Conservation (phyloP, 2,113 vertebrate species). For the Haliaeetus leucogaster region DNA sequence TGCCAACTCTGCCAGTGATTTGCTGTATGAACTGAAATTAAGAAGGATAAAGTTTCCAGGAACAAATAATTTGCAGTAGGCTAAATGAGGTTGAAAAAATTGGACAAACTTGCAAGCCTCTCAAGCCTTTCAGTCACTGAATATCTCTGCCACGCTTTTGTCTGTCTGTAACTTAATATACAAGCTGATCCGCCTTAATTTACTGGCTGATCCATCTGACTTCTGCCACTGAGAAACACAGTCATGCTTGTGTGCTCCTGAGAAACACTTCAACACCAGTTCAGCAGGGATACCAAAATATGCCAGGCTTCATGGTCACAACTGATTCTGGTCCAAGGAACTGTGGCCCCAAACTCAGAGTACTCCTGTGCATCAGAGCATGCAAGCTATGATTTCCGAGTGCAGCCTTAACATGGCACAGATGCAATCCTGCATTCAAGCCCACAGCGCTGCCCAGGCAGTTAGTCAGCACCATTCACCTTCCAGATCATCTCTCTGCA, state of each 20-base stretch:
- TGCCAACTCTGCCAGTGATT: background rate
- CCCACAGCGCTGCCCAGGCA: background rate
- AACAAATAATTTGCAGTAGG: background rate
- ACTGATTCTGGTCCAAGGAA: background rate
- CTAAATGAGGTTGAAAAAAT: background rate
- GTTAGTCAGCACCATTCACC: background rate
- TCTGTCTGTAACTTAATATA: background rate
- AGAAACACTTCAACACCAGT: background rate
- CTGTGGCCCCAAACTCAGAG: background rate
- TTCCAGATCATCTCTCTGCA: background rate
- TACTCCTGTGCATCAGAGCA: background rate
- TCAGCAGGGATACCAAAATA: background rate
- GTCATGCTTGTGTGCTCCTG: fast-evolving
- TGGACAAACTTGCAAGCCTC: background rate
- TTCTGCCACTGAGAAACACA: background rate
- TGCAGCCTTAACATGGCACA: background rate
- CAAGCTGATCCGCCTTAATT: background rate
- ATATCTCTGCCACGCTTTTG: background rate
- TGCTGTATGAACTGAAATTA: background rate
- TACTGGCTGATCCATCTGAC: background rate
- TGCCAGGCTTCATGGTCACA: background rate
- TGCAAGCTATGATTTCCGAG: background rate
- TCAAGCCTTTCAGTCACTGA: background rate
- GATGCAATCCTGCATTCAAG: background rate
- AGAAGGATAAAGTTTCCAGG: background rate